These are phyloP conservation scores for Ischnus inquisitorius DNA, from an alignment of 2,888 invertebrate species.

Conservation along the genomic window DNA sequence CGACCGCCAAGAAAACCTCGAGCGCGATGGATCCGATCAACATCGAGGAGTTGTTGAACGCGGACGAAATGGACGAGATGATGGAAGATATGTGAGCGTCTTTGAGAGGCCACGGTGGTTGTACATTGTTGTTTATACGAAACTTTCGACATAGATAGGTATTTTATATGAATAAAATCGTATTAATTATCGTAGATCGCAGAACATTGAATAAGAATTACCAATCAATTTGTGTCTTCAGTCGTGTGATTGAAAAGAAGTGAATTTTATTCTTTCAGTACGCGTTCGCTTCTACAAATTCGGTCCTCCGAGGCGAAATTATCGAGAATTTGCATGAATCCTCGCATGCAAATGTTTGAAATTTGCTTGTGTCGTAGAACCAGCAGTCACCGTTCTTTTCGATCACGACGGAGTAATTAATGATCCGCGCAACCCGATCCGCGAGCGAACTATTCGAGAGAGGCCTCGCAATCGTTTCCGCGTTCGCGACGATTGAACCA, in stretches of 20 bases:
- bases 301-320: not conserved
- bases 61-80: slow-evolving; percentile 72
- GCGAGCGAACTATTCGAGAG: not conserved
- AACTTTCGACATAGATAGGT: not conserved
- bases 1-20: slow-evolving; percentile 58
- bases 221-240: not conserved
- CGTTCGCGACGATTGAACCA: slow-evolving; percentile 10
- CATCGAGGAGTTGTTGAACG: slow-evolving; percentile 77
- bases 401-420: not conserved
- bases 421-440: slow-evolving; percentile 10
- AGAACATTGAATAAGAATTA: not conserved
- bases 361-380: not conserved
- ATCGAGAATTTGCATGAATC: not conserved
- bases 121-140: slow-evolving; percentile 26
- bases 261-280: not conserved
- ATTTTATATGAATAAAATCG: slow-evolving; percentile 13
- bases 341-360: not conserved
- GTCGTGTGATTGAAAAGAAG: too few relatives aligned
- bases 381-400: not conserved
- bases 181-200: not conserved
- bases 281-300: not conserved
- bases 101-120: not conserved
- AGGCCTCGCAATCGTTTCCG: slow-evolving; percentile 16
- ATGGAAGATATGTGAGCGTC: slow-evolving; percentile 12
- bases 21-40: slow-evolving; percentile 73